Base-by-base conservation (phyloP, 2,888 invertebrate genomes). In the Oeneis ivallda region DNA sequence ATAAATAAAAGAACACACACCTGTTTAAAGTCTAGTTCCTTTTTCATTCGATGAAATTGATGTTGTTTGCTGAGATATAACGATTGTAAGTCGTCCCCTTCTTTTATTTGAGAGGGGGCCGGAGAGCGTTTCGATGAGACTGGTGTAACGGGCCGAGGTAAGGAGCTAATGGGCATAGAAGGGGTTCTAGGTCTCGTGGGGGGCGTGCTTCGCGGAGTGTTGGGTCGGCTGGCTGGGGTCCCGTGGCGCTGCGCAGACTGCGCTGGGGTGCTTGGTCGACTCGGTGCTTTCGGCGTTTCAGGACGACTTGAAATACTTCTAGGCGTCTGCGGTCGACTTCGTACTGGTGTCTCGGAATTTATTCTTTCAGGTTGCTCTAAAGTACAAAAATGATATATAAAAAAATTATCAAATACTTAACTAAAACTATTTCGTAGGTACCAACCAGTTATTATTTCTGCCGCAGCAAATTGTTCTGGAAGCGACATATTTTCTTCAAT, bases 21-120 rank as follows among this genome's bases (percentile, higher is more conserved):
- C 81, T 92, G 92, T 77, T 89, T 91, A 39, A 90, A 69, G 74
- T 92, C 91, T n/a, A 92, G 75, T 67, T 91, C 91, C 71, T 84
- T 91, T 71, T 91, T 92, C 83, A 91, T 74, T 19, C 65, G 70
- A 26, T 82, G 80, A 71, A 87, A 90, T 74, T 86, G 80, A 70
- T 79, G 81, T 52, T 85, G 82, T 70, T 86, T 90, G 13, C 71
- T 68, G 8, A 67, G 65, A 64, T 80, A 89, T 4, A 75, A 67
- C 1, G 79, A 70, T 75, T 81, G 84, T 3, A 88, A 70, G 43
- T 85, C 83, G 5, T 81, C 79, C 7, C 81, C 79, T n/a, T 83
- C 79, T 37, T 75, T 78, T 2, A 34, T 57, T 1, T 66, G 64
- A 19, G 77, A 72, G 10, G 70, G 67, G 57, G 72, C 63, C 49